phyloP scores from a whole-genome alignment of 2,888 invertebrate species.

The Tyria jacobaeae region DNA sequence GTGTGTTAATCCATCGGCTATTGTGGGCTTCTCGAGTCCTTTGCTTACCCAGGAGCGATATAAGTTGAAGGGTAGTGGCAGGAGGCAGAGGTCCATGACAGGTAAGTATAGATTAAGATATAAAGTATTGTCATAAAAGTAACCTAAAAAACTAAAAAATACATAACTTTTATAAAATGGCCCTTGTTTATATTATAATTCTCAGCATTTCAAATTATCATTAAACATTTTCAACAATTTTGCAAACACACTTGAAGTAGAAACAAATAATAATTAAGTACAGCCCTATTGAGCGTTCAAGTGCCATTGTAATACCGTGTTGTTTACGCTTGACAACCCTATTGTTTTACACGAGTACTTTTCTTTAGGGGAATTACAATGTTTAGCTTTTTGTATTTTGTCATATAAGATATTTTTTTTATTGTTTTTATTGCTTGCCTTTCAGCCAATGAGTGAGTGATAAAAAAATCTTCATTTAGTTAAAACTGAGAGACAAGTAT shows the following conservation, averaged over 20 bases:
- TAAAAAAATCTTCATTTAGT: no score
- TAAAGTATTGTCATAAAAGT: no score
- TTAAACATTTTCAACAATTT: slow-evolving; percentile 23
- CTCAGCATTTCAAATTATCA: slow-evolving; percentile 1
- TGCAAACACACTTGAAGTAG: slow-evolving; percentile 37
- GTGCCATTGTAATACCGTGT: slow-evolving; percentile 64
- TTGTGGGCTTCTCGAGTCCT: no score
- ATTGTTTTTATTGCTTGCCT: no score
- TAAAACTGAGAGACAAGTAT: no score
- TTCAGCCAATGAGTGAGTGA: no score
- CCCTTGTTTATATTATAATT: not conserved
- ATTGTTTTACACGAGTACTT: slow-evolving; percentile 67
- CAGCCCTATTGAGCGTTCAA: slow-evolving; percentile 52
- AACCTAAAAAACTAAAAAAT: not conserved
- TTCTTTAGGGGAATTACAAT: slow-evolving; percentile 59
- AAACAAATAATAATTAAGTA: slow-evolving; percentile 58
- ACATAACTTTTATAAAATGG: not conserved
- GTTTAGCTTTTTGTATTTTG: slow-evolving; percentile 54
- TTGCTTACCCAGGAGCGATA: no score
- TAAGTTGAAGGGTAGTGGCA: no score
- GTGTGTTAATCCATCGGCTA: no score
- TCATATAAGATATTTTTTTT: slow-evolving; percentile 31
- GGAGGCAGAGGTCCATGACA: no score
- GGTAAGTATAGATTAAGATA: no score
- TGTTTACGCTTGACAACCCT: slow-evolving; percentile 70